phyloP scores from a whole-genome alignment of 2,888 invertebrate species.

The Acrobasis suavella region DNA sequence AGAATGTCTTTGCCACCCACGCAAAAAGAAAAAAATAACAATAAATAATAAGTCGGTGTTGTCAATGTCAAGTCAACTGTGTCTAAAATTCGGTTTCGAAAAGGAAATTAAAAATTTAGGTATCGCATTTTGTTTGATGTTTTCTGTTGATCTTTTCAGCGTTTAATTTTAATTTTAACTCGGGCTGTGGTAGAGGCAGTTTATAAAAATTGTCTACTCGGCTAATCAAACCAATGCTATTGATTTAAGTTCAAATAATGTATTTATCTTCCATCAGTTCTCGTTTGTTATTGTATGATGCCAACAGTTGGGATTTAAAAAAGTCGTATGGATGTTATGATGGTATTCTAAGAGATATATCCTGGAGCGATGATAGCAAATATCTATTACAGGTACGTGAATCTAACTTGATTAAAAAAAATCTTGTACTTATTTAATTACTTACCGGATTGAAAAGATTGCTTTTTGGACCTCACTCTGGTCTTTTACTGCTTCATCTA shows the following conservation, averaged over 20 bases:
- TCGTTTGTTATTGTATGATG: conserved; percentile 79
- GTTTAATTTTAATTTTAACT: conserved; percentile 45
- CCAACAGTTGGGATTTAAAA: conserved; percentile 77
- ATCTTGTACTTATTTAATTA: no score
- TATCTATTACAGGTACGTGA: conserved; percentile 70
- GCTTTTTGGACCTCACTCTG: no score
- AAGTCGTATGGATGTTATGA: conserved; percentile 77
- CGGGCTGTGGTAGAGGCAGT: neutral
- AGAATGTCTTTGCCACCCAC: no score
- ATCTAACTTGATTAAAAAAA: neutral
- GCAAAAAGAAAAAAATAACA: no score
- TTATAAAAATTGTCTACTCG: neutral
- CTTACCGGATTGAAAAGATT: no score
- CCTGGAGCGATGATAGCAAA: conserved; percentile 80
- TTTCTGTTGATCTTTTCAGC: conserved; percentile 62
- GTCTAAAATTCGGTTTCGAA: neutral
- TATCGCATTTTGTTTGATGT: conserved; percentile 68
- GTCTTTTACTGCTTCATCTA: no score
- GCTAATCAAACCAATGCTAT: neutral
- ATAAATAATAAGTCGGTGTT: no score
- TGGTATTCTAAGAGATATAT: conserved; percentile 66
- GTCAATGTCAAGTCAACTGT: neutral
- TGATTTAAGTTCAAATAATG: conserved; percentile 55
- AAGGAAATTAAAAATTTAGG: conserved; percentile 39
- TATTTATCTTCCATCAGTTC: conserved; percentile 82